Evolutionary conservation across 2,113 vertebrate genomes (phyloP).

Genomic region (Echinops telfairi): DNA sequence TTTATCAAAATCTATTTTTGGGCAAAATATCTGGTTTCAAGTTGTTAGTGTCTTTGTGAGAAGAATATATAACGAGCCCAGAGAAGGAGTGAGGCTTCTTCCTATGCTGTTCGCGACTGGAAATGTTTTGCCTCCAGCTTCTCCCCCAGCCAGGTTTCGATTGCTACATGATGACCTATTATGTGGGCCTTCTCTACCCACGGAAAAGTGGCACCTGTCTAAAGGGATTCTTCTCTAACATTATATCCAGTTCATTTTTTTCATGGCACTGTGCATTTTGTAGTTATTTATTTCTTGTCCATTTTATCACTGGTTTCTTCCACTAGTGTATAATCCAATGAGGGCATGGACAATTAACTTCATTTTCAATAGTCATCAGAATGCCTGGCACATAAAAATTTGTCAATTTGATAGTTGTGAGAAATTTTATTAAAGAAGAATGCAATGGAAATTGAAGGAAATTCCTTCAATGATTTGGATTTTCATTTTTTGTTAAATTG

Average conservation of each 20-base stretch:
- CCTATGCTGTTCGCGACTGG: neutral
- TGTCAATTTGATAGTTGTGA: neutral
- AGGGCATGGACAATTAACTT: neutral
- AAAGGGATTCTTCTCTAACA: neutral
- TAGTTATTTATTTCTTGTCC: neutral
- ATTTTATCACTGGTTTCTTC: neutral
- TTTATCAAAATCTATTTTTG: too few species aligned
- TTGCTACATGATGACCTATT: neutral
- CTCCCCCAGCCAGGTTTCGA: neutral
- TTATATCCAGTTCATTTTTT: neutral
- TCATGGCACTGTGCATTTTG: neutral
- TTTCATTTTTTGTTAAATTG: neutral
- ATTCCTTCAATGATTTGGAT: neutral
- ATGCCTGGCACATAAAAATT: neutral
- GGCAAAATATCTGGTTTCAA: neutral
- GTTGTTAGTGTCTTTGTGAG: neutral
- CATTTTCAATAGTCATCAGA: neutral
- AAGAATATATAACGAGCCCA: neutral
- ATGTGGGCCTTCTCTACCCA: neutral
- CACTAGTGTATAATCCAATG: neutral
- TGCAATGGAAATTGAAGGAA: neutral
- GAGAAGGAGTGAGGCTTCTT: neutral
- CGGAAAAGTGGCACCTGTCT: neutral
- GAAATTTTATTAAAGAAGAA: neutral
- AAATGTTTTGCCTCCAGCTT: neutral